Conservation (phyloP, 2,113 vertebrate genomes). For the Hassar affinis region DNA sequence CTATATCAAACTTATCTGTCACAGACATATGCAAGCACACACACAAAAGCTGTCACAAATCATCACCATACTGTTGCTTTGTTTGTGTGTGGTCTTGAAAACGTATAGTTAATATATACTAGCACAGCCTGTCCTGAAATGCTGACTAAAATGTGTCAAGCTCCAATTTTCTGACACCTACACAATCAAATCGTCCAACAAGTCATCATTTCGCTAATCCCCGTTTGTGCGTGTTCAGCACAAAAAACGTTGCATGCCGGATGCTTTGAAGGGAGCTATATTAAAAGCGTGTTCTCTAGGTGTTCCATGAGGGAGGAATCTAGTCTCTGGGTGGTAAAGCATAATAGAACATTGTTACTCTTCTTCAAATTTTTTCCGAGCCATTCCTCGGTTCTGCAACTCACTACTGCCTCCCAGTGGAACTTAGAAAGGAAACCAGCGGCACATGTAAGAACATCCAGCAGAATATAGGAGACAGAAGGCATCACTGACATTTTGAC, state of each 20-base stretch:
- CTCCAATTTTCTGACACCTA: conserved; percentile 36
- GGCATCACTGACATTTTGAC: not conserved
- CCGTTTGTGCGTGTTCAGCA: conserved; percentile 39
- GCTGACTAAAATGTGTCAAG: conserved; percentile 22
- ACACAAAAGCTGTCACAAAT: conserved; percentile 9
- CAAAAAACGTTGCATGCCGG: conserved; percentile 27
- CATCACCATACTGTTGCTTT: not conserved
- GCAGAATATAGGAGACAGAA: too few relatives aligned
- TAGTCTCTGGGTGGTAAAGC: conserved; percentile 7
- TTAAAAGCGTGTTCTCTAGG: conserved; percentile 34
- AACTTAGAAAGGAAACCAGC: not conserved
- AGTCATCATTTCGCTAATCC: conserved; percentile 43
- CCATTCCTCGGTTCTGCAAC: conserved; percentile 25
- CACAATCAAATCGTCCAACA: conserved; percentile 39
- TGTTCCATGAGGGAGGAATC: conserved; percentile 34
- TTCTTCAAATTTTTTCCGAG: too few relatives aligned
- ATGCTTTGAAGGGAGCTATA: conserved; percentile 13
- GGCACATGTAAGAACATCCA: not conserved
- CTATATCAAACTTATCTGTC: conserved; percentile 19
- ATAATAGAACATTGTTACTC: conserved; percentile 32
- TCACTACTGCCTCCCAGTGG: conserved; percentile 69
- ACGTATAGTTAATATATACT: not conserved
- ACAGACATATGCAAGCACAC: not conserved
- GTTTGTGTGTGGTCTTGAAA: not conserved
- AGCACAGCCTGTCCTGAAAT: conserved; percentile 11